These are phyloP conservation scores for Sympetrum striolatum DNA, from an alignment of 2,888 invertebrate genomes.

Conservation along the genomic window DNA sequence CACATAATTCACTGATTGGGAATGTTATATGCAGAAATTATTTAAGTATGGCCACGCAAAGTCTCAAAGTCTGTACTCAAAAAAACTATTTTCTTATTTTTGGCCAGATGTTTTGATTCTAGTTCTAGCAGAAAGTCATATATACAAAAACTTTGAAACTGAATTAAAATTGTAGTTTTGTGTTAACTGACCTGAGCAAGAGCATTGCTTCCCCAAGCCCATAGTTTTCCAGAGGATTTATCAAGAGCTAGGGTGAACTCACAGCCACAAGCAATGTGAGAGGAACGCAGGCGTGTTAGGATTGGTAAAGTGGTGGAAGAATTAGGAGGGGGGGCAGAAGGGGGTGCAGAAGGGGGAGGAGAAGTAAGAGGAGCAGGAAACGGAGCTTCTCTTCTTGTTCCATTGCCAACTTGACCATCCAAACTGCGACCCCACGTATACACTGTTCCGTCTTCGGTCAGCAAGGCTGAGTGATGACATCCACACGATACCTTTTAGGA, in stretches of 20 bases:
- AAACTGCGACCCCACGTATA: conserved; percentile 89
- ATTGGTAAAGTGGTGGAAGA: conserved; percentile 46
- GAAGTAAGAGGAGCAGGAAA: conserved; percentile 47
- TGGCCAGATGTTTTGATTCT: too few relatives aligned
- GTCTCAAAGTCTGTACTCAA: too few relatives aligned
- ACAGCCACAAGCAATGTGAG: conserved; percentile 72
- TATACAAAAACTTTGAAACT: background rate
- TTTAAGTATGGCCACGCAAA: too few relatives aligned
- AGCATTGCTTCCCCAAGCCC: conserved; percentile 78
- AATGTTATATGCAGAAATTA: too few relatives aligned
- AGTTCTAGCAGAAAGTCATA: too few relatives aligned
- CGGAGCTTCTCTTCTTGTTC: conserved; percentile 62
- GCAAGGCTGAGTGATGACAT: conserved; percentile 80
- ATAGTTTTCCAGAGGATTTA: conserved; percentile 65
- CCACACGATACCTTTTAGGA: conserved; percentile 66
- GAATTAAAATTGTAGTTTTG: background rate
- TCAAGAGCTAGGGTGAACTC: conserved; percentile 78
- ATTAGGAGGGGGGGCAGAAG: conserved; percentile 11
- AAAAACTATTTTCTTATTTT: too few relatives aligned
- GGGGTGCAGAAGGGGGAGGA: conserved; percentile 48
- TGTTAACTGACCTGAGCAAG: conserved; percentile 65
- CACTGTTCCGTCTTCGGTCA: conserved; percentile 74
- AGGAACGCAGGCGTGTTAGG: background rate
- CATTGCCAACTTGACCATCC: conserved; percentile 87
- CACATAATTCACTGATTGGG: too few relatives aligned